phyloP scores from a whole-genome alignment of 2,888 invertebrate genomes.

The Entomobrya proxima region DNA sequence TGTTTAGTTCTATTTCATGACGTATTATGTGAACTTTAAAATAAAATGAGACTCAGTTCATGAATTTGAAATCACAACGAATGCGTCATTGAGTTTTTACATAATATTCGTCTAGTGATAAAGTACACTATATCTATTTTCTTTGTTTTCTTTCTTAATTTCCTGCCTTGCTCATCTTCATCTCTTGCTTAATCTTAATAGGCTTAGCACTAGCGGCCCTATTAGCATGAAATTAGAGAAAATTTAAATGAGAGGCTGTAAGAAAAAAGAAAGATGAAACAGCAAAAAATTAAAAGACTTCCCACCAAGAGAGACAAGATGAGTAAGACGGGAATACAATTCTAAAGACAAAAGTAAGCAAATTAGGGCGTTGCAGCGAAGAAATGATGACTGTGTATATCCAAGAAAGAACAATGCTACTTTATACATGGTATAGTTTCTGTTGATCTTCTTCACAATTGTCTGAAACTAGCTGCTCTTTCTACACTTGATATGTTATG shows the following conservation, averaged over 20 bases:
- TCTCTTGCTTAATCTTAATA: constrained; percentile 37
- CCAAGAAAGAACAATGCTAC: constrained; percentile 36
- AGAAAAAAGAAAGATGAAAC: constrained; percentile 4
- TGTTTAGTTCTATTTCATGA: no score
- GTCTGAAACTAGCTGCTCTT: neutral
- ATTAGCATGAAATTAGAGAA: constrained; percentile 47
- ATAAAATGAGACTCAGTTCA: no score
- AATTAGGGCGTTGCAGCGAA: constrained; percentile 59
- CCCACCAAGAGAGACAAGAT: constrained; percentile 15
- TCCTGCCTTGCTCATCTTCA: constrained; percentile 1
- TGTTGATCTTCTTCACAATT: neutral
- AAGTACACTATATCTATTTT: neutral
- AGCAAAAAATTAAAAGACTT: constrained; percentile 27
- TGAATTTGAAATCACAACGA: no score
- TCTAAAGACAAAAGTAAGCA: constrained; percentile 48
- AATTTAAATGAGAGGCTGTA: constrained; percentile 32
- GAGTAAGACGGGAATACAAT: constrained; percentile 13
- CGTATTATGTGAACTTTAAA: no score
- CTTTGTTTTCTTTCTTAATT: neutral
- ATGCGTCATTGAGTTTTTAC: neutral
- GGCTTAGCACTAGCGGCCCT: constrained; percentile 1
- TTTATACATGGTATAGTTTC: neutral
- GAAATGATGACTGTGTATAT: constrained; percentile 25
- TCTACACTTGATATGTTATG: neutral
- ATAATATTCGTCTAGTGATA: neutral